These are phyloP conservation scores for Sula dactylatra DNA, from an alignment of 2,113 vertebrate species.

Conservation along the genomic window DNA sequence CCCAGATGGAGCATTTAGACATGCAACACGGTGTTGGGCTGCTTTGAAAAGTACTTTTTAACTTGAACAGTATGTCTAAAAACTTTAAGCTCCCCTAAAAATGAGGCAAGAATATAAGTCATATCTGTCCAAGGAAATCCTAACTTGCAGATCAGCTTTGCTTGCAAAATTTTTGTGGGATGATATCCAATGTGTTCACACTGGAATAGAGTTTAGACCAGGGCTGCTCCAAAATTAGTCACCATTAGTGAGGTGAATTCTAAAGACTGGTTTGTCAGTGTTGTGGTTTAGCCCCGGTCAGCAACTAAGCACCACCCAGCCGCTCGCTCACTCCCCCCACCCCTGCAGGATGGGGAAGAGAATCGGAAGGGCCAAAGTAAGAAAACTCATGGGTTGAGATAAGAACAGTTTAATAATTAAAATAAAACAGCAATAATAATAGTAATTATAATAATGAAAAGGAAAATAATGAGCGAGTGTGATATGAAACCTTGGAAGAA, in stretches of 20 bases:
- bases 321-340: too few relatives aligned
- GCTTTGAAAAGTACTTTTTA: constrained; percentile 3
- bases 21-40: not conserved
- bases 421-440: too few relatives aligned
- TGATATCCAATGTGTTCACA: not conserved
- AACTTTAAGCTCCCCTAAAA: not conserved
- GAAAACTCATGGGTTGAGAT: too few relatives aligned
- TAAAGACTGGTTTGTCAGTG: not conserved
- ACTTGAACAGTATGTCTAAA: not conserved
- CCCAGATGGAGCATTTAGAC: not conserved
- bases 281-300: too few relatives aligned
- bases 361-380: too few relatives aligned
- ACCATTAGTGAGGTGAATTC: not conserved
- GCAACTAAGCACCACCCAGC: too few relatives aligned
- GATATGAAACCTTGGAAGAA: too few relatives aligned
- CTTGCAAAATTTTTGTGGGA: not conserved
- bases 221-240: not conserved
- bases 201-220: not conserved
- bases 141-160: not conserved
- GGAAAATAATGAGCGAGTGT: too few relatives aligned
- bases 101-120: not conserved
- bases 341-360: too few relatives aligned
- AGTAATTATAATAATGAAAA: too few relatives aligned
- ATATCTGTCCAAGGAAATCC: not conserved
- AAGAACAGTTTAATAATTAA: too few relatives aligned